Percentiles rank a stretch among this genome's conserved stretches.
These are phyloP conservation scores for Petrocephalus schoutedeni DNA, from an alignment of 2,797 vertebrate species.

Conservation along the genomic window DNA sequence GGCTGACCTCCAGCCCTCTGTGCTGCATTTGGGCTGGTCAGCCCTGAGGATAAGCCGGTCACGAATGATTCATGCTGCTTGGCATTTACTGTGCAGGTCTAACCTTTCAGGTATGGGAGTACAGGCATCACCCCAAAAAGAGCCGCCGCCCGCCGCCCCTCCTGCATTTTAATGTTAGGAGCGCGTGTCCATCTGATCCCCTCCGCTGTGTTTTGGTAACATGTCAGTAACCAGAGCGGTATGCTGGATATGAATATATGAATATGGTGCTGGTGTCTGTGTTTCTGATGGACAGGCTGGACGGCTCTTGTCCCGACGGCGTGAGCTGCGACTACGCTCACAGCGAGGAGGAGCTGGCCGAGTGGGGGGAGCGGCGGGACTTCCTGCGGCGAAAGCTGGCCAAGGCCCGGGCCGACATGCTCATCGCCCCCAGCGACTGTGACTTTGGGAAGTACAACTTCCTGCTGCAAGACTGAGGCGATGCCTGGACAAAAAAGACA, in stretches of 20 bases:
- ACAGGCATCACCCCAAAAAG: neutral
- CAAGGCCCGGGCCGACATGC: conserved; percentile 83
- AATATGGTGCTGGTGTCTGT: neutral
- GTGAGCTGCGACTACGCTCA: conserved; percentile 85
- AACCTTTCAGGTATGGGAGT: neutral
- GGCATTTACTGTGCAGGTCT: neutral
- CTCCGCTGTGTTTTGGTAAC: neutral
- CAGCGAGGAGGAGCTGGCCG: conserved; percentile 77
- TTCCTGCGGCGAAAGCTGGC: conserved; percentile 81
- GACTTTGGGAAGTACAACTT: conserved; percentile 96
- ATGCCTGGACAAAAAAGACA: neutral
- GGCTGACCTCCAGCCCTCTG: neutral
- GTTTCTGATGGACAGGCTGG: conserved; percentile 49
- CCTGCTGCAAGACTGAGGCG: conserved; percentile 69
- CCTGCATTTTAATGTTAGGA: no score
- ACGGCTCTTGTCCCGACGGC: conserved; percentile 67
- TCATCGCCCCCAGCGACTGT: conserved; percentile 76
- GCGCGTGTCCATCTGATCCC: neutral
- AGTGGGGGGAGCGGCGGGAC: conserved; percentile 81
- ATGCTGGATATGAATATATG: neutral
- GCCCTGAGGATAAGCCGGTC: neutral
- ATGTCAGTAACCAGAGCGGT: neutral
- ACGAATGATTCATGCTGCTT: neutral
- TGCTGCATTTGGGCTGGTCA: neutral
- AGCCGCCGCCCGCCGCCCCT: no score